Evolutionary conservation across 2,888 invertebrate genomes (phyloP).

Genomic region (Chrysodeixis includens): DNA sequence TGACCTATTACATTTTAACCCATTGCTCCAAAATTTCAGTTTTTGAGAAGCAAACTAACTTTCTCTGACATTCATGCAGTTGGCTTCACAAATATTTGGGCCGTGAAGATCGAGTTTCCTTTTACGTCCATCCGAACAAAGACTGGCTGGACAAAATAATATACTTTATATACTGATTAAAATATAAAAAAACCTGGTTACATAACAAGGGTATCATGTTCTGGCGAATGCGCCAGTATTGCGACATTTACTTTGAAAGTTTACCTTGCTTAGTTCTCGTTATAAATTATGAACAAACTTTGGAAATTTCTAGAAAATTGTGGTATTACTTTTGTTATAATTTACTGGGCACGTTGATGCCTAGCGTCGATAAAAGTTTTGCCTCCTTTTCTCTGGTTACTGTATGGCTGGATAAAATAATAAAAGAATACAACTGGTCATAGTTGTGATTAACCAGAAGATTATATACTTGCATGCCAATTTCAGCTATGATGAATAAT

Average conservation of each 20-base stretch:
- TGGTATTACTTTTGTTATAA: not conserved
- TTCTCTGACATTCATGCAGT: not conserved
- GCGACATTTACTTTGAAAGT: conserved; percentile 17
- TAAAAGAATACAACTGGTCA: no score
- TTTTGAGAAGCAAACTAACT: not conserved
- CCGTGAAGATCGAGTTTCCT: not conserved
- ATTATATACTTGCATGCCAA: no score
- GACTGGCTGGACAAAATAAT: not conserved
- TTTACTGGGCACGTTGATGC: not conserved
- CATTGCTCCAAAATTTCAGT: not conserved
- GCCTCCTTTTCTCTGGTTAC: not conserved
- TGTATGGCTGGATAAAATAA: no score
- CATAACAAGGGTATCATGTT: conserved; percentile 17
- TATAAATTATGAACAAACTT: conserved; percentile 40
- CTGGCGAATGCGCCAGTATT: conserved; percentile 19
- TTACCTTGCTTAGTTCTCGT: conserved; percentile 12
- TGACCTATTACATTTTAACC: no score
- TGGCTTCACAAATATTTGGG: conserved; percentile 1
- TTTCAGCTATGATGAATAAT: no score
- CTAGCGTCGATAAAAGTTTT: not conserved
- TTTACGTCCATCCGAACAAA: conserved; percentile 1
- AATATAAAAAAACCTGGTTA: not conserved
- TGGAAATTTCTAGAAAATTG: conserved; percentile 24
- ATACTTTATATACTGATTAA: no score
- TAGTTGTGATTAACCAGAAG: no score